Evolutionary conservation across 2,888 invertebrate species (phyloP).

Genomic region (Liopterus haemorrhoidalis): DNA sequence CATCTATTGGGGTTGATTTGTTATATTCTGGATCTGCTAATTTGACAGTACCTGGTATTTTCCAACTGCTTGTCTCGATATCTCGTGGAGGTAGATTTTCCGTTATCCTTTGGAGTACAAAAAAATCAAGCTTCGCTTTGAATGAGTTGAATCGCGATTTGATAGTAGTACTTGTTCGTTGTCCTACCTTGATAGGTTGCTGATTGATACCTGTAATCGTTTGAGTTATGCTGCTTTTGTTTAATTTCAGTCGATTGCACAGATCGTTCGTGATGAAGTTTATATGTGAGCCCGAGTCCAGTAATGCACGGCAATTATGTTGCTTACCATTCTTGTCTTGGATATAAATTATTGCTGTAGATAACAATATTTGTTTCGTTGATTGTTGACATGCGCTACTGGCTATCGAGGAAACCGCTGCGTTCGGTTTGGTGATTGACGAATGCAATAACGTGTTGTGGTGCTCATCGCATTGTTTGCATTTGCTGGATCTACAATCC

Average conservation of each 20-base stretch:
- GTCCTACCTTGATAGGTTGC: background rate
- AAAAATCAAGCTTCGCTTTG: constrained; percentile 18
- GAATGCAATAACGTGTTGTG: background rate
- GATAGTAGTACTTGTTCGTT: constrained; percentile 5
- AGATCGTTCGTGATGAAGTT: constrained; percentile 23
- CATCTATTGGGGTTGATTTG: constrained; percentile 24
- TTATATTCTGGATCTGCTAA: constrained; percentile 27
- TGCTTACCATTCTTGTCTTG: constrained; percentile 17
- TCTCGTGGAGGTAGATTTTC: constrained; percentile 24
- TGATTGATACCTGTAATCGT: background rate
- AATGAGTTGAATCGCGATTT: constrained; percentile 20
- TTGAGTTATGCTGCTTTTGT: constrained; percentile 2
- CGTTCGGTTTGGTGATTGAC: background rate
- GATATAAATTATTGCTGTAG: constrained; percentile 26
- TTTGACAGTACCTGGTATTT: constrained; percentile 24
- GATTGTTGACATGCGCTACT: too few relatives aligned
- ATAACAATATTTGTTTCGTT: too few relatives aligned
- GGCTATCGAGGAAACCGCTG: background rate
- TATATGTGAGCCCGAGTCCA: constrained; percentile 28
- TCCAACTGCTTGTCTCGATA: constrained; percentile 19
- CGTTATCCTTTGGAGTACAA: constrained; percentile 28
- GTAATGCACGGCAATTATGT: constrained; percentile 22
- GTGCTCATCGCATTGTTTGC: background rate
- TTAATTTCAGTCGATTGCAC: constrained; percentile 13
- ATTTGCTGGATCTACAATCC: background rate